Base-by-base conservation (phyloP, 1,140 invertebrate species). In the Venturia canescens region DNA sequence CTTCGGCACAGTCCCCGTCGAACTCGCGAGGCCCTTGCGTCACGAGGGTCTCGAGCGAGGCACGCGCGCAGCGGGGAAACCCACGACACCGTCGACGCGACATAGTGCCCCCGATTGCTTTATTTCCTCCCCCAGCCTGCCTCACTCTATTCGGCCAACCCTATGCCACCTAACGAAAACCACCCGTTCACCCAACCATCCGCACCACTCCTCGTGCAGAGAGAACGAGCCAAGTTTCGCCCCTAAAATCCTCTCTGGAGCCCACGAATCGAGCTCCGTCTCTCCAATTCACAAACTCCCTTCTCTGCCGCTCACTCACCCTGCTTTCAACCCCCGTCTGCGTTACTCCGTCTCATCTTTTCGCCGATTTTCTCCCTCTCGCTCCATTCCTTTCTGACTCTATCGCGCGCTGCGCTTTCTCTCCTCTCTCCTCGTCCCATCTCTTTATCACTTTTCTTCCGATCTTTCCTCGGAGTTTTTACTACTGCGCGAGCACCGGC, bases 61-160 rank as follows among this genome's bases (percentile, higher is more conserved):
- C 27, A 63, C 4, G 0, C 27, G 9, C 9, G 23, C 44, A 48
- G 53, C 7, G 15, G 44, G 26, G 26, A 69, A 48, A 34, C 29
- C 21, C 53, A 29, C 16, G 77, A 80, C 84, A 81, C 83, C 84
- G 84, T 82, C 87, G 84, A 79, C 86, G 87, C 87, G 87, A 88
- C 87, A 88, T 88, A 88, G 87, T 88, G 87, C 87, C 87, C 87
- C 84, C 87, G 84, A 88, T 88, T 86, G 86, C 87, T 86, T 88
- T 88, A 87, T 87, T 87, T 88, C 83, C 85, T 84, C 83, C 86
- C 6, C 85, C 84, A n/a, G n/a, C n/a, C n/a, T n/a, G n/a, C n/a
- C n/a, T n/a, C n/a, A n/a, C n/a, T n/a, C n/a, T n/a, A 81, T 83
- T 82, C 78, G 85, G 82, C 83, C 87, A 86, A 86, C 86, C 86